Conservation (phyloP, 2,113 vertebrate genomes). For the Motacilla tschutschensis region DNA sequence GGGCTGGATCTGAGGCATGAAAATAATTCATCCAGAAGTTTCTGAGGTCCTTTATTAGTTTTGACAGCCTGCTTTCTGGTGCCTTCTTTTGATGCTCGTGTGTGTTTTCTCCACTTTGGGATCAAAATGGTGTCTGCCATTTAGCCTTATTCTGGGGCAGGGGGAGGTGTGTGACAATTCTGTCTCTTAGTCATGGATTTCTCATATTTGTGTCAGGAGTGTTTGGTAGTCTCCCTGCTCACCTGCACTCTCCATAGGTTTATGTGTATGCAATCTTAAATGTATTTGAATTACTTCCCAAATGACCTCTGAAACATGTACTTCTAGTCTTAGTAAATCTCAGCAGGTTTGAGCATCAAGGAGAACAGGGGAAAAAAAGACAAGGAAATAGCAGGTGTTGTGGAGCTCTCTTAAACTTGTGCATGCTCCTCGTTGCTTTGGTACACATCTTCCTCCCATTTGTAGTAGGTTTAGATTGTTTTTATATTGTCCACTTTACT, state of each 20-base stretch:
- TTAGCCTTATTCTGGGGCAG: background rate
- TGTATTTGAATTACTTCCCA: background rate
- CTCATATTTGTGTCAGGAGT: background rate
- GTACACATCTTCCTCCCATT: background rate
- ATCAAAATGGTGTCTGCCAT: background rate
- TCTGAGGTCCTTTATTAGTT: background rate
- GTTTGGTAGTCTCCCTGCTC: background rate
- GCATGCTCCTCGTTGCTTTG: background rate
- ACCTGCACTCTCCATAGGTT: background rate
- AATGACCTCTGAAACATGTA: background rate
- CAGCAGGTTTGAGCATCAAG: background rate
- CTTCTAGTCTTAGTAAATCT: background rate
- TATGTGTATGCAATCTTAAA: background rate
- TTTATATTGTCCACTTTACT: background rate
- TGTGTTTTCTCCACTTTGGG: background rate
- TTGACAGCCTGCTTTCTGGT: background rate
- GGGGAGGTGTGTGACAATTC: accelerated
- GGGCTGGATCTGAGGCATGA: background rate
- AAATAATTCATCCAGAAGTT: background rate
- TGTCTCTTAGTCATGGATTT: background rate
- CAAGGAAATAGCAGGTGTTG: background rate
- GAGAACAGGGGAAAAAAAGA: background rate
- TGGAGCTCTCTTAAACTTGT: background rate
- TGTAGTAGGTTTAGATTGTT: background rate
- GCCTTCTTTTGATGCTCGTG: background rate